Conservation (phyloP, 37 sponge, comb jelly and placozoan genomes). For the Cladorhizidae sp. region DNA sequence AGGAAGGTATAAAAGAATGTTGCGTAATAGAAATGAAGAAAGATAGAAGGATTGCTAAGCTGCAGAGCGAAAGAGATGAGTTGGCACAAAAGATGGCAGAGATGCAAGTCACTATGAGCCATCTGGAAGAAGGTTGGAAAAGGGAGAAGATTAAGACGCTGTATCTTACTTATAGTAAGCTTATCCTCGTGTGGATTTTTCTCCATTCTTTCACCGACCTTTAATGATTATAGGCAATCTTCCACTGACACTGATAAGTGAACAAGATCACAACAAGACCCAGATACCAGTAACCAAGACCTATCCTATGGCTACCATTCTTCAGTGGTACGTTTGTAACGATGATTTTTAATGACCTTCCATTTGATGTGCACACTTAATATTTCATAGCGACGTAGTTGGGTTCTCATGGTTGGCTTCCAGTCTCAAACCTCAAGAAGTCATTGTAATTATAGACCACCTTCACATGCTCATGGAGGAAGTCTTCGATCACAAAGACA, state of each 20-base stretch:
- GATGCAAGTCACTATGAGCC: background rate
- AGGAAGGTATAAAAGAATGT: background rate
- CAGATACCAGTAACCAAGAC: conserved; percentile 35
- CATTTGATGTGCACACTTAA: background rate
- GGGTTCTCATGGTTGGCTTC: conserved; percentile 54
- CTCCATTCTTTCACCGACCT: background rate
- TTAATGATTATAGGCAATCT: conserved; percentile 49
- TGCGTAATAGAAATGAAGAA: background rate
- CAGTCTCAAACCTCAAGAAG: conserved; percentile 58
- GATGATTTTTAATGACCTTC: background rate
- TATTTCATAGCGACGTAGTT: conserved; percentile 60
- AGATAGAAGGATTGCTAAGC: conserved; percentile 15
- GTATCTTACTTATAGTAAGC: conserved; percentile 64
- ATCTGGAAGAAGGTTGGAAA: conserved; percentile 22
- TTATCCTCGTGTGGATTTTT: background rate
- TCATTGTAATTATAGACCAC: conserved; percentile 57
- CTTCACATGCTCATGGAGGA: conserved; percentile 67
- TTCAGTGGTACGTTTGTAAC: conserved; percentile 52
- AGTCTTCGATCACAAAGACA: conserved; percentile 33
- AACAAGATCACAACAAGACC: background rate
- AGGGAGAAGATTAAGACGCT: conserved; percentile 46
- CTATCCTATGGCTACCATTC: conserved; percentile 59
- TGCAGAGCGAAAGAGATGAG: conserved; percentile 37
- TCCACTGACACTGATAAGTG: conserved; percentile 44
- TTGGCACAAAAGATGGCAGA: conserved; percentile 47